Evolutionary conservation across 2,888 invertebrate genomes (phyloP).

Genomic region (Nebria brevicollis): DNA sequence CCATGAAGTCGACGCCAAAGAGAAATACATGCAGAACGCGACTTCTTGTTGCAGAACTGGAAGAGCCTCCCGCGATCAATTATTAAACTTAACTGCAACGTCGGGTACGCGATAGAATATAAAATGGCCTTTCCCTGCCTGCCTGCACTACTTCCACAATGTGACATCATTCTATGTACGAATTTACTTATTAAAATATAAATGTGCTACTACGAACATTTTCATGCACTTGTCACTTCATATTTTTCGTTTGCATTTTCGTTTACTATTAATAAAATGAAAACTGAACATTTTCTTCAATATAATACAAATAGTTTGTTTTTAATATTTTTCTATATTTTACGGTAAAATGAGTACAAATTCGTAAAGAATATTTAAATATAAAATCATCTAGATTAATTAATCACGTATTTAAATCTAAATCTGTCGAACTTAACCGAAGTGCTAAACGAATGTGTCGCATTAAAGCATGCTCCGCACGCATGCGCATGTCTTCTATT

Average conservation of each 20-base stretch:
- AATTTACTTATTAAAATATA: background rate
- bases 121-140: slow-evolving; percentile 24
- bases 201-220: background rate
- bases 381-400: no score
- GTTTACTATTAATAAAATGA: background rate
- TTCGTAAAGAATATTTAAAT: no score
- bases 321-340: no score
- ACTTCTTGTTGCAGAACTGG: slow-evolving; percentile 9
- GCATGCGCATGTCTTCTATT: no score
- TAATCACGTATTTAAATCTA: no score
- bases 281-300: no score
- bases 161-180: slow-evolving; percentile 5
- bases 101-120: slow-evolving; percentile 38
- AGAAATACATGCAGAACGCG: slow-evolving; percentile 1
- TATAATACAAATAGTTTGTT: no score
- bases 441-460: no score
- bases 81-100: slow-evolving; percentile 40
- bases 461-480: no score
- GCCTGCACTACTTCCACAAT: slow-evolving; percentile 19
- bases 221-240: background rate
- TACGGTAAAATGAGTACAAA: no score
- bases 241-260: background rate
- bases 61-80: slow-evolving; percentile 39
- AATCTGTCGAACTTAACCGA: no score
- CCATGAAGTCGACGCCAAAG: background rate